These are phyloP conservation scores for Drosophila nr. medialis DNA, from an alignment of 2,888 invertebrate genomes.

Conservation along the genomic window DNA sequence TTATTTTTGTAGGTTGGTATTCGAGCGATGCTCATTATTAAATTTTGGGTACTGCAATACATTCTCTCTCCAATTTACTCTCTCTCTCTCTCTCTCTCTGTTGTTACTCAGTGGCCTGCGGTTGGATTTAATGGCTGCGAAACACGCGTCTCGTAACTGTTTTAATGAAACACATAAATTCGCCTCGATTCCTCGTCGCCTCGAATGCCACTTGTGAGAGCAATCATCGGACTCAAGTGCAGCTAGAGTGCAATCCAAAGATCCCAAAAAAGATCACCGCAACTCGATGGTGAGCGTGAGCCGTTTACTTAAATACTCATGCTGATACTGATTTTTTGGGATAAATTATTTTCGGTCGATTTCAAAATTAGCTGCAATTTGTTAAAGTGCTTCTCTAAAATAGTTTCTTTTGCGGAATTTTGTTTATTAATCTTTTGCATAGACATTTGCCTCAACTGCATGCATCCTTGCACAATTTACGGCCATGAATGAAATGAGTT, in stretches of 20 bases:
- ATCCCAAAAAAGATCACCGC: conserved; percentile 8
- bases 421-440: conserved; percentile 33
- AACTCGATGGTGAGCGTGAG: conserved; percentile 58
- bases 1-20: neutral
- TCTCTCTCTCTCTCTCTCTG: conserved; percentile 10
- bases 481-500: conserved; percentile 76
- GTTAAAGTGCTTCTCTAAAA: conserved; percentile 30
- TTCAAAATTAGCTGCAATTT: conserved; percentile 25
- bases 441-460: conserved; percentile 26
- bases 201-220: conserved; percentile 71
- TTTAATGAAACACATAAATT: conserved; percentile 79
- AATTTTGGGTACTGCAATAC: conserved; percentile 55
- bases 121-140: conserved; percentile 65
- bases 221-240: conserved; percentile 47
- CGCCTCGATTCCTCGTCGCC: conserved; percentile 46
- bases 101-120: conserved; percentile 9
- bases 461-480: conserved; percentile 68
- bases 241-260: conserved; percentile 35
- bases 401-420: conserved; percentile 27
- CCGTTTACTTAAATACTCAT: conserved; percentile 48
- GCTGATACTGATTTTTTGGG: conserved; percentile 12
- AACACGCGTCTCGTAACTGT: conserved; percentile 76
- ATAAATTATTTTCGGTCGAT: conserved; percentile 21
- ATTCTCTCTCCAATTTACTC: conserved; percentile 4
- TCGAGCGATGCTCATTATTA: conserved; percentile 63